Conservation (phyloP, 2,888 invertebrate species). For the Achlya flavicornis region DNA sequence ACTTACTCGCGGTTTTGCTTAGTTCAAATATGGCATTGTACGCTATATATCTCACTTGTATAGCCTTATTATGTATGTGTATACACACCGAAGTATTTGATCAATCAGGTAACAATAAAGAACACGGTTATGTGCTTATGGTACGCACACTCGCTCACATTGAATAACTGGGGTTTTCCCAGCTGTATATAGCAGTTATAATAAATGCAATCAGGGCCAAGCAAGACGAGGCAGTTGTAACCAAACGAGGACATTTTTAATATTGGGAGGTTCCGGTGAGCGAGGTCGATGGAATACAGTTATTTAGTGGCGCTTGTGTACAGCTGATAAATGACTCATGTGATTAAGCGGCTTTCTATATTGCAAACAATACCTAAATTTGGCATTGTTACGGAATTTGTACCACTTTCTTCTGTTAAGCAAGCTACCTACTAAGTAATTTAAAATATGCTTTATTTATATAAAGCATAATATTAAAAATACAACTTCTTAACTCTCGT, state of each 20-base stretch:
- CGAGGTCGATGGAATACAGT: conserved; percentile 31
- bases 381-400: conserved; percentile 5
- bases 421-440: not conserved
- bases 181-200: conserved; percentile 14
- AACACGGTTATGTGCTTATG: conserved; percentile 1
- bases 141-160: not conserved
- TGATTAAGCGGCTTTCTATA: conserved; percentile 9
- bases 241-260: conserved; percentile 16
- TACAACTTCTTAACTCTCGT: no score
- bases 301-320: conserved; percentile 27
- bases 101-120: not conserved
- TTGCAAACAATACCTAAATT: not conserved
- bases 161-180: conserved; percentile 33
- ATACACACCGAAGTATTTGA: conserved; percentile 14
- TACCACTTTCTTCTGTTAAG: not conserved
- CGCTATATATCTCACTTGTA: conserved; percentile 11
- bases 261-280: conserved; percentile 20
- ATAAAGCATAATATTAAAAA: no score
- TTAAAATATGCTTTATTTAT: not conserved
- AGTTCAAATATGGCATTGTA: conserved; percentile 5
- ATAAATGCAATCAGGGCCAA: conserved; percentile 35
- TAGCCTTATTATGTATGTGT: conserved; percentile 13
- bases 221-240: conserved; percentile 21
- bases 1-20: not conserved
- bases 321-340: conserved; percentile 20